A percentile compares a stretch with the other conserved stretches of the same genome.
Evolutionary conservation across 2,113 vertebrate genomes (phyloP).

Genomic region (Peromyscus maniculatus): DNA sequence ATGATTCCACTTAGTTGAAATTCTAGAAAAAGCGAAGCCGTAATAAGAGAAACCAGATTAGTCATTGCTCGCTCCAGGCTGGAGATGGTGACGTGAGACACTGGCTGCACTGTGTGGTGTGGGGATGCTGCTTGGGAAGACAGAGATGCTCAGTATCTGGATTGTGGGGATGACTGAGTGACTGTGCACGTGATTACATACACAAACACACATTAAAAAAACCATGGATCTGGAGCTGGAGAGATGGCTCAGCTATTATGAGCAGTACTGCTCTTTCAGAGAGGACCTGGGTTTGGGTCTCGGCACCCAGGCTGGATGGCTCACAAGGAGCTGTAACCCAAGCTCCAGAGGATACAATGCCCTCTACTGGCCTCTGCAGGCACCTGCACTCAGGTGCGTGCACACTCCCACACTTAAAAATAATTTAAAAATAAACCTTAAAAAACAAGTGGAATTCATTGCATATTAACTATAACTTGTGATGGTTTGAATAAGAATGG

Average conservation of each 20-base stretch:
- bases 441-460: constrained; percentile 10
- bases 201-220: constrained; percentile 7
- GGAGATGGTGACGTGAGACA: neutral
- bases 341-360: neutral
- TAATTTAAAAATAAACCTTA: neutral
- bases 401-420: neutral
- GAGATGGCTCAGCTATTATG: neutral
- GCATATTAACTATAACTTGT: neutral
- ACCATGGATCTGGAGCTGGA: neutral
- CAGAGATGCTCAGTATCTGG: neutral
- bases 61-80: neutral
- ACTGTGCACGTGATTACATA: neutral
- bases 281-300: neutral
- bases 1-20: constrained; percentile 38
- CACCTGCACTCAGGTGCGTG: neutral
- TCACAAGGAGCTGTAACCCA: too few relatives aligned
- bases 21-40: constrained; percentile 58
- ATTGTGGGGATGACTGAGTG: neutral
- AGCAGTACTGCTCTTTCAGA: neutral
- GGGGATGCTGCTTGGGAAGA: neutral
- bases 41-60: constrained; percentile 69
- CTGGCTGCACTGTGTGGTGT: neutral
- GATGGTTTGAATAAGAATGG: neutral
- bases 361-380: neutral
- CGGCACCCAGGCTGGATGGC: neutral